These are phyloP conservation scores for Spea bombifrons DNA, from an alignment of 2,113 vertebrate species.

Conservation along the genomic window DNA sequence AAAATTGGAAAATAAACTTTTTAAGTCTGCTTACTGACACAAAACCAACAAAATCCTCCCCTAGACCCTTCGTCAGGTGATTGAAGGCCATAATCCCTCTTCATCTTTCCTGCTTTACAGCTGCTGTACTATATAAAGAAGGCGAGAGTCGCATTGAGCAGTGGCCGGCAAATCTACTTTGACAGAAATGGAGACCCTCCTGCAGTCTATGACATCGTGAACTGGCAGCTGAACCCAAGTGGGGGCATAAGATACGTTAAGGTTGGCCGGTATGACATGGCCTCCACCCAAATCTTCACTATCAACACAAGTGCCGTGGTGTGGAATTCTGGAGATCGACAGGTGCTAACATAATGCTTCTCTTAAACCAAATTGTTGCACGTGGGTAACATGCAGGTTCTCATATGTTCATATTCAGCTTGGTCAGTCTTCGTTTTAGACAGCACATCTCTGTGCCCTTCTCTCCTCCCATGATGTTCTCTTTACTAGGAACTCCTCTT, in stretches of 20 bases:
- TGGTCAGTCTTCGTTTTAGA: too few relatives aligned
- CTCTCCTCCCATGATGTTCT: too few relatives aligned
- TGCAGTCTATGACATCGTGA: constrained; percentile 1
- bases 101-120: neutral
- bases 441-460: too few relatives aligned
- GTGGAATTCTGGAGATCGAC: neutral
- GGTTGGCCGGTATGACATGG: constrained; percentile 17
- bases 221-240: neutral
- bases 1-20: too few relatives aligned
- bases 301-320: neutral
- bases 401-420: too few relatives aligned
- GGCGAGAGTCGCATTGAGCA: neutral
- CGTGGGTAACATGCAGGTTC: too few relatives aligned
- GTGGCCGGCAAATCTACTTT: constrained; percentile 28
- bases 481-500: too few relatives aligned
- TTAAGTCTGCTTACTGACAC: too few relatives aligned
- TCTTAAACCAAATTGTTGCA: too few relatives aligned
- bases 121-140: constrained; percentile 12
- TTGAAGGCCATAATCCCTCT: too few relatives aligned
- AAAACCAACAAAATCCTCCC: too few relatives aligned
- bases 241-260: neutral
- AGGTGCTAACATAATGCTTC: neutral
- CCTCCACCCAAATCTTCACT: neutral
- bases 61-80: too few relatives aligned
- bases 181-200: constrained; percentile 29